Evolutionary conservation across 2,113 vertebrate genomes (phyloP), one percentile per base, ranked within the genome.

Genomic region (Protobothrops mucrosquamatus): DNA sequence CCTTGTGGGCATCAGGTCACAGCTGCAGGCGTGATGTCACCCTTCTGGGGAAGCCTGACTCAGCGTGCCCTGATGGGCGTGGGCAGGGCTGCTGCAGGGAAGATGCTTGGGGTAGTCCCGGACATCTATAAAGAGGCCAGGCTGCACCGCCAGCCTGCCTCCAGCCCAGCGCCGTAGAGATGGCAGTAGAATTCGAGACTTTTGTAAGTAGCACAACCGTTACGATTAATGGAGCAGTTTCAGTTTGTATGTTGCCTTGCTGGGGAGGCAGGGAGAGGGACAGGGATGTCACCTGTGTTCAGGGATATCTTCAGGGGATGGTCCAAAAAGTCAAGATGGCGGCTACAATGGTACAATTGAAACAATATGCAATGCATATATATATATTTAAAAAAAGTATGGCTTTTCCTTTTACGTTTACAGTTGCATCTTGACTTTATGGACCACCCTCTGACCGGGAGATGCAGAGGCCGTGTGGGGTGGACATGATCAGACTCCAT

Each of bases 131-230:
- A 93, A 90, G 52, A 59, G 9, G 15, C 43, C 6, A 24, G 23
- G 29, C 24, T 10, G 39, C 8, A 7, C 15, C 3, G 34, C 2
- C 24, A 3, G 52, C 2, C n/a, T 81, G 81, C 23, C 56, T 92
- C 91, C 85, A 34, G 18, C 85, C 15, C n/a, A 20, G 52, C 14
- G 6, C 59, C 6, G 43, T 26, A 48, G 23, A 59, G 88, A 93
- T 93, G 92, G 43, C 92, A 0, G 24, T 93, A 52, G 88, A 24
- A 39, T 22, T 18, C 4, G 92, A 86, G 18, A 90, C 20, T 0
- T 34, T 61, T 2, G 92, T 93, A 56, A 93, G 92, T 93, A 85
- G 15, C n/a, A 39, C 69, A 20, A 81, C 69, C 15, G 69, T 81
- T 81, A 81, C 7, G 34, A 81, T 81, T 81, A 20, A 39, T 81